Evolutionary conservation across 2,113 vertebrate species (phyloP), one percentile per base, ranked within the genome.

Genomic region (Otus sunia): DNA sequence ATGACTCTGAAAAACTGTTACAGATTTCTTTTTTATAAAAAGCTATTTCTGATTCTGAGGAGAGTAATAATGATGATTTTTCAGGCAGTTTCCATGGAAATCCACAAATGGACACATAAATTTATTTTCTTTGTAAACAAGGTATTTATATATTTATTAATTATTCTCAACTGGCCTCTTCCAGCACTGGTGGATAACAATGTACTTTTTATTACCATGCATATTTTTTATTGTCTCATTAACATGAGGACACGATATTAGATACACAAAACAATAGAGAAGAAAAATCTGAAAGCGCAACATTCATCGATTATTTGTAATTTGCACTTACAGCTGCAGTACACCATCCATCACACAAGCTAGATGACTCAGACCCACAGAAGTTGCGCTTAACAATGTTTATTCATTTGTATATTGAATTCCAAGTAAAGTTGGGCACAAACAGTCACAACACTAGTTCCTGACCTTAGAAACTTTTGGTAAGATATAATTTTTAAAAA

Each of bases 231-330:
- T 37, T 85, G 21, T 50, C 21, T 82, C 12, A 64, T 37, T 75
- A 56, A 4, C 14, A 59, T 37, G 6, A 50, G 36, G 36, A 47
- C 29, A 79, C 2, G 2, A 41, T 43, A 55, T 36, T 29, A 9
- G n/a, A 66, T 30, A 52, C 4, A 34, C 8, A 60, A 64, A 86
- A 59, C 11, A 50, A 52, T 2, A 74, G 11, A 21, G 29, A 47
- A 6, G 1, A 71, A 74, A 77, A 56, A 56, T n/a, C 11, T 45
- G 37, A 88, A 85, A 85, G 9, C 7, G 50, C 5, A 72, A 18
- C 8, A 59, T 80, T 41, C 8, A 63, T 45, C 0, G 0, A 19
- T 72, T 67, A 52, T 64, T 55, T 68, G 6, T 18, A 68, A 77
- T 76, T 83, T 77, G 15, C 18, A 32, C 11, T 64, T 34, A 39